These are phyloP conservation scores for Acronicta psi DNA, from an alignment of 2,888 invertebrate genomes.

Conservation along the genomic window DNA sequence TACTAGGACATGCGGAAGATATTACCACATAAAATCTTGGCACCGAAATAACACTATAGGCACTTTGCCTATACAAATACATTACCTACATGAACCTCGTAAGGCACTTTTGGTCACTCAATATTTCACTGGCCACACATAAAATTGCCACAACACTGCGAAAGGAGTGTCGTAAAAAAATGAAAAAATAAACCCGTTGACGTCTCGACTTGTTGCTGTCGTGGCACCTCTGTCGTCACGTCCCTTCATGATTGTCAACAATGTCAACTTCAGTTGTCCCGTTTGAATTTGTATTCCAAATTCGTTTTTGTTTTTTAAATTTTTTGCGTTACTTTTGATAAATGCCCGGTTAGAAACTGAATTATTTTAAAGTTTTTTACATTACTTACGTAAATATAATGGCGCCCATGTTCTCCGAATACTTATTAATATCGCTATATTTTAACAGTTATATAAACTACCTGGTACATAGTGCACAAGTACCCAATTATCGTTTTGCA, in stretches of 20 bases:
- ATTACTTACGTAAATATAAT: too few species aligned
- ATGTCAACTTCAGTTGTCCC: slow-evolving; percentile 26
- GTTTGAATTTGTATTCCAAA: slow-evolving; percentile 12
- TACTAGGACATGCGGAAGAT: not conserved
- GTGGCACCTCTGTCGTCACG: slow-evolving; percentile 27
- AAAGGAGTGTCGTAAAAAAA: slow-evolving; percentile 49
- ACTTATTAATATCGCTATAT: not conserved
- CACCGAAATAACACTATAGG: slow-evolving; percentile 31
- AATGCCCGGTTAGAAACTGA: not conserved
- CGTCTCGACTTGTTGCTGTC: slow-evolving; percentile 52
- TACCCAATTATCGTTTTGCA: slow-evolving; percentile 3
- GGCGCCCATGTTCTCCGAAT: too few species aligned
- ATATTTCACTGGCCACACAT: slow-evolving; percentile 39
- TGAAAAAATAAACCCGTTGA: slow-evolving; percentile 44
- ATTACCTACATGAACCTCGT: slow-evolving; percentile 6
- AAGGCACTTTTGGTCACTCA: slow-evolving; percentile 25
- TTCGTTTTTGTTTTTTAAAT: slow-evolving; percentile 11
- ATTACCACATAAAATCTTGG: slow-evolving; percentile 11
- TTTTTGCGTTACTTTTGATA: not conserved
- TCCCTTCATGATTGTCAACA: slow-evolving; percentile 34
- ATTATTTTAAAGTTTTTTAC: too few species aligned
- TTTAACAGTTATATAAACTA: not conserved
- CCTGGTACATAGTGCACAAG: not conserved
- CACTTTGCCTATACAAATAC: slow-evolving; percentile 10
- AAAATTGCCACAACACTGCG: slow-evolving; percentile 45